phyloP scores from a whole-genome alignment of 2,888 invertebrate genomes.

The Macrosoma leucophasiata region DNA sequence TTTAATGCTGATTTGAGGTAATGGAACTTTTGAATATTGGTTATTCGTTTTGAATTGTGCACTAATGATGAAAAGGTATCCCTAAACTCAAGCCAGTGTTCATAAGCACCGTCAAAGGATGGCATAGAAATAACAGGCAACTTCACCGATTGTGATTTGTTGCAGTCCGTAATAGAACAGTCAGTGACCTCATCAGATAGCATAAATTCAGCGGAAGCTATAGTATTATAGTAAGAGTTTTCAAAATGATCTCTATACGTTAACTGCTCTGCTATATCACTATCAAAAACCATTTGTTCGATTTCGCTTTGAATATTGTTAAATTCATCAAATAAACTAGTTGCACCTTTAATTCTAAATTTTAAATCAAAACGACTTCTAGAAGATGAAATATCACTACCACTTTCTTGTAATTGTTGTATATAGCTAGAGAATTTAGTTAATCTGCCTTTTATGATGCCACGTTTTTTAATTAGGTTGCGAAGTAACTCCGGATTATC shows the following conservation, averaged over 20 bases:
- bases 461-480: constrained; percentile 5
- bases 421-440: constrained; percentile 3
- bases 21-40: constrained; percentile 4
- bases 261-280: constrained; percentile 6
- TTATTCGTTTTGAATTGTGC: constrained; percentile 5
- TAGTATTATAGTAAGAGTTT: constrained; percentile 1
- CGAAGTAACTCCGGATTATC: neutral
- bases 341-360: constrained; percentile 3
- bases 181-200: constrained; percentile 4
- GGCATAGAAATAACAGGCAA: constrained; percentile 12
- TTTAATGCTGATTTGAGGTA: constrained; percentile 9
- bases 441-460: constrained; percentile 5
- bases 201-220: constrained; percentile 3
- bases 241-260: constrained; percentile 6
- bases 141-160: constrained; percentile 5
- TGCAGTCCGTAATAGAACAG: constrained; percentile 3
- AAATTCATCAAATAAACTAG: constrained; percentile 6
- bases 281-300: constrained; percentile 3
- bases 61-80: constrained; percentile 7
- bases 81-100: constrained; percentile 12
- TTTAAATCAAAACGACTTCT: constrained; percentile 2
- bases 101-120: constrained; percentile 15
- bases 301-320: constrained; percentile 3
- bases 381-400: constrained; percentile 1
- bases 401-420: neutral